Evolutionary conservation across 2,888 invertebrate genomes (phyloP).

Genomic region (Lymantria monacha): DNA sequence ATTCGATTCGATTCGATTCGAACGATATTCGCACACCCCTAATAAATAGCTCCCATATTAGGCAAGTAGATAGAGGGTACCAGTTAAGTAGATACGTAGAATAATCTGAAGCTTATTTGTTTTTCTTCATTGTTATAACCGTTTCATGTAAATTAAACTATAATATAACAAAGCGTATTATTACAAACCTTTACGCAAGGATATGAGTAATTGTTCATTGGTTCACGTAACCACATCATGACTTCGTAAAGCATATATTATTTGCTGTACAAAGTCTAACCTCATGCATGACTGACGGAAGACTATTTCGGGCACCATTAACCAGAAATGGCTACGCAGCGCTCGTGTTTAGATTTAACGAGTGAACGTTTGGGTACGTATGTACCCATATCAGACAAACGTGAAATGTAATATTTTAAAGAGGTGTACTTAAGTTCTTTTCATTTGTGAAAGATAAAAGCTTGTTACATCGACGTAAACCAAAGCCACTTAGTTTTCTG

Average conservation of each 20-base stretch:
- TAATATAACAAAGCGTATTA: no score
- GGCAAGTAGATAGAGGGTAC: neutral
- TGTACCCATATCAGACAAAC: conserved; percentile 19
- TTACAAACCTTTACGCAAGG: no score
- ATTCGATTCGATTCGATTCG: no score
- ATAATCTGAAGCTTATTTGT: neutral
- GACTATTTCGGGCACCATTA: conserved; percentile 73
- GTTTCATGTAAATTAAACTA: no score
- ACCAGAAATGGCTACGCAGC: conserved; percentile 71
- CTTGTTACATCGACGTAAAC: no score
- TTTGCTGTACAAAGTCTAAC: conserved; percentile 38
- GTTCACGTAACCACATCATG: conserved; percentile 25
- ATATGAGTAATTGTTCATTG: neutral
- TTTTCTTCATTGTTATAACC: neutral
- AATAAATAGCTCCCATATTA: neutral
- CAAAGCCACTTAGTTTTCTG: no score
- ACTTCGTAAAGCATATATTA: conserved; percentile 9
- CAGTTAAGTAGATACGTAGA: neutral
- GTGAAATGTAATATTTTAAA: conserved; percentile 25
- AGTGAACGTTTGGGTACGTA: conserved; percentile 47
- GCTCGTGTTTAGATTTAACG: conserved; percentile 69
- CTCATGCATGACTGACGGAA: conserved; percentile 63
- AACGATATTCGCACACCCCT: no score
- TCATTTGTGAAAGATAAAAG: no score
- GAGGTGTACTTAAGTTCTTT: no score